Base-by-base conservation (phyloP, 2,888 invertebrate genomes). In the Eilema caniola region DNA sequence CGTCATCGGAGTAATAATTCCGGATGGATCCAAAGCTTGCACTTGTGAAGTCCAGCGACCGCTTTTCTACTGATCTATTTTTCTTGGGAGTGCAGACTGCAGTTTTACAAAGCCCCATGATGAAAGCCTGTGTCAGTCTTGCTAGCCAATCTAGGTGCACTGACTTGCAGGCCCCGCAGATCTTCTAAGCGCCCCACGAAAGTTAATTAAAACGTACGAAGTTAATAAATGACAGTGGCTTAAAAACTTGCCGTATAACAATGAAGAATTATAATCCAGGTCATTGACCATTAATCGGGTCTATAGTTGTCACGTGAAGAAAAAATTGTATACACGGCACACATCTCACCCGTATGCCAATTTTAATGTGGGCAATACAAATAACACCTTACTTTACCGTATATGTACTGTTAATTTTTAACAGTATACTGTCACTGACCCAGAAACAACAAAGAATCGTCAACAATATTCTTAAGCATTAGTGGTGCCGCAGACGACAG, bases 401-500 rank as follows among this genome's bases (percentile, higher is more conserved):
- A 10, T 47, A 47, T 2, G 16, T 67, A 61, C 61, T 53, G 67
- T 67, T 47, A 31, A 41, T 37, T 59, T 53, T 62, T 53, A 53
- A 62, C 67, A 28, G 14, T 56, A 16, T 25, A 64, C 31, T 57
- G 66, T 66, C 3, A 62, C 23, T 66, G 66, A 66, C 66, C 62
- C 28, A 65, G 67, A 66, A 70, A 77, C 63, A 24, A 71, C 74
- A 74, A 74, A 69, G 56, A 65, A n/a, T 14, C 28, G 37, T 59
- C 56, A 56, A 28, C n/a, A 69, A 25, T 33, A 57, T 62, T 25
- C n/a, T 14, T 71, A 69, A 79, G 10, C n/a, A 20, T 53, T 41
- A 41, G 16, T 12, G 37, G 7, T 7, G 4, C 41, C 8, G 16
- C 41, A 41, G 41, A 41, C 41, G 2, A 41, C 41, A 41, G 16